Evolutionary conservation across 2,797 vertebrate genomes (phyloP).

Genomic region (Lemur catta): DNA sequence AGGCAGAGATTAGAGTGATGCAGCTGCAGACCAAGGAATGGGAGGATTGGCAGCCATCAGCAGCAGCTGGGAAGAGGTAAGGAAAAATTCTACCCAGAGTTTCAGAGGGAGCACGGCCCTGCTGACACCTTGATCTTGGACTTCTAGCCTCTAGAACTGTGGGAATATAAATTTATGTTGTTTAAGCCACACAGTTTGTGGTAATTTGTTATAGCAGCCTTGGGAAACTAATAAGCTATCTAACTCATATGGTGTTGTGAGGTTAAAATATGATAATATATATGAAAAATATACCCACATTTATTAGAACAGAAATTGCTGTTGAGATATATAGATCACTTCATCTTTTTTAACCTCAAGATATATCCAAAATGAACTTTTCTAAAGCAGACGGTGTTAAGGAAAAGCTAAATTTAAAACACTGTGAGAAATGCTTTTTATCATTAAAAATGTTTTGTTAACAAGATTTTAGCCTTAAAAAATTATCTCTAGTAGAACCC

Average conservation of each 20-base stretch:
- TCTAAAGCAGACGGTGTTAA: neutral
- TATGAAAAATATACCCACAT: neutral
- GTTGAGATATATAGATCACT: neutral
- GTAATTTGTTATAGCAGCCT: neutral
- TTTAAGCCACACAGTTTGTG: neutral
- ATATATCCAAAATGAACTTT: neutral
- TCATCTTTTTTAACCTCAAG: neutral
- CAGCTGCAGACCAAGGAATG: neutral
- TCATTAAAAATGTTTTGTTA: conserved; percentile 13
- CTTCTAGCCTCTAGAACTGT: neutral
- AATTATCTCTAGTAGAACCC: neutral
- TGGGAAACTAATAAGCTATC: neutral
- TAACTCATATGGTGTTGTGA: neutral
- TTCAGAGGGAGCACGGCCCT: neutral
- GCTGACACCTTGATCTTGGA: neutral
- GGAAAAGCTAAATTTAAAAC: conserved; percentile 21
- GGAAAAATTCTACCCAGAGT: neutral
- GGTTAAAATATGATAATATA: neutral
- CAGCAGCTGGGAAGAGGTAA: neutral
- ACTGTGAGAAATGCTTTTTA: neutral
- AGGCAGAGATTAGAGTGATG: neutral
- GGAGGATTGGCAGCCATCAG: neutral
- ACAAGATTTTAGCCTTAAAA: neutral
- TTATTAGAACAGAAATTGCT: neutral
- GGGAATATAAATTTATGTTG: neutral